Evolutionary conservation across 2,797 vertebrate species (phyloP), one percentile per base, ranked within the genome.

Genomic region (Antennarius maculatus): DNA sequence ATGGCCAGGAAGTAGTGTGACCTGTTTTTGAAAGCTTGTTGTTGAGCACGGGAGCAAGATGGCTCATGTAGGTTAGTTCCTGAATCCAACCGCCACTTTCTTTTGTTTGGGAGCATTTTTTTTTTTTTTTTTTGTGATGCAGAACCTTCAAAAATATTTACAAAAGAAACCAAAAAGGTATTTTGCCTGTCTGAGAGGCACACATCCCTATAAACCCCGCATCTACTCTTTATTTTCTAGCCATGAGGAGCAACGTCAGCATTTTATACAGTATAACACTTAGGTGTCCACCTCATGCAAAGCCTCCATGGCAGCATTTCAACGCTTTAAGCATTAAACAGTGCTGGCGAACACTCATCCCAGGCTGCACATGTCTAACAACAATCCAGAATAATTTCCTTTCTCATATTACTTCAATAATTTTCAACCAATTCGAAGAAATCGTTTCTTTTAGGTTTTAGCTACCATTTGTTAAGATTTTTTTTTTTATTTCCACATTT

Each of bases 1-100:
- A 84, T 83, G 74, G 84, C 75, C 80, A 86, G 90, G 89, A 92
- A 92, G 91, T 73, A 79, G 85, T 47, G 4, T 71, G 76, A 91
- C 90, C 89, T 85, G 87, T 90, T 91, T 88, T 80, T 81, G 79
- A 85, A 80, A 66, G 86, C 71, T 76, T 77, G 88, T 75, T 82
- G 84, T 80, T 42, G 67, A 76, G 72, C 11, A 5, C 56, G 0
- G 71, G 74, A 87, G 82, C 90, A 89, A 88, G 91, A 78, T 68
- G 49, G 65, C 82, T 85, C 90, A 84, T 91, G 90, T 80, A 82
- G 77, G 71, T 79, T 85, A 76, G 78, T 90, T 92, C 82, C 86
- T 86, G 82, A 83, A 88, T 85, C 74, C 80, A 73, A 88, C 86
- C 73, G 86, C 82, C 78, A 87, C 84, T 85, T 83, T 76, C 79